phyloP scores from a whole-genome alignment of 2,797 vertebrate species.

The Phylloscopus collybita region DNA sequence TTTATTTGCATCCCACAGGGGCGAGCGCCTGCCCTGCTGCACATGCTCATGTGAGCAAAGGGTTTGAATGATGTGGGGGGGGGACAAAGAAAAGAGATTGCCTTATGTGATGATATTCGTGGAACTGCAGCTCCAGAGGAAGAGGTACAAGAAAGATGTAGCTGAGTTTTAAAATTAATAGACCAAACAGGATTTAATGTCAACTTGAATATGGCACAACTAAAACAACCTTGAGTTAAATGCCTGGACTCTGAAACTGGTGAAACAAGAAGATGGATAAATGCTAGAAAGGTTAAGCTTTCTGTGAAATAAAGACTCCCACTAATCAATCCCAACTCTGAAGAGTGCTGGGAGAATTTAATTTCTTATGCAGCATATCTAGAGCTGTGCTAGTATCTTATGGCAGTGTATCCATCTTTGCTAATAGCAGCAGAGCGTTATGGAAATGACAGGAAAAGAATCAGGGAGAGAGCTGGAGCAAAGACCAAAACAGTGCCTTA shows the following conservation, averaged over 20 bases:
- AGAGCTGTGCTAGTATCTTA: background rate
- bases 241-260: background rate
- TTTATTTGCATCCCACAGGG: conserved; percentile 31
- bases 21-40: background rate
- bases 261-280: background rate
- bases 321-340: background rate
- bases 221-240: background rate
- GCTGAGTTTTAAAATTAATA: conserved; percentile 20
- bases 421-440: background rate
- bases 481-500: background rate
- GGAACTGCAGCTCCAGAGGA: background rate
- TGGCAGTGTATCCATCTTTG: background rate
- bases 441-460: background rate
- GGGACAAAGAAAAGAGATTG: background rate
- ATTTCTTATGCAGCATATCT: conserved; percentile 24
- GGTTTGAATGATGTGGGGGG: background rate
- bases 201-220: background rate
- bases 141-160: background rate
- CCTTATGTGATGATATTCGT: background rate
- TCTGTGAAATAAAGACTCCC: conserved; percentile 12
- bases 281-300: conserved; percentile 4
- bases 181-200: background rate
- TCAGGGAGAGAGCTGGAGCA: background rate
- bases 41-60: background rate
- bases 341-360: conserved; percentile 4